Conservation (phyloP, 2,797 vertebrate genomes). For the Glossophaga mutica region DNA sequence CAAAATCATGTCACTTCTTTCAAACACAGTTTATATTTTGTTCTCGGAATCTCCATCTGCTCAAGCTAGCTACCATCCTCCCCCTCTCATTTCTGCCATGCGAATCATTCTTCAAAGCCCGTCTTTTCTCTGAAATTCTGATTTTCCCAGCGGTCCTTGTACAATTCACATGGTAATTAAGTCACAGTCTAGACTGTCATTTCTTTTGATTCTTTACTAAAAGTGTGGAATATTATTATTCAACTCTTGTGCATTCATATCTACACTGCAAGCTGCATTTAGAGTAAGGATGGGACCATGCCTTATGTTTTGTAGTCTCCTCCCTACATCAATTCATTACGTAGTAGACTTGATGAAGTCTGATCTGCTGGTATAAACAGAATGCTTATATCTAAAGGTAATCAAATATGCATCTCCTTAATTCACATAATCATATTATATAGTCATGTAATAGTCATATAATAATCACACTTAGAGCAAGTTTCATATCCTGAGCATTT, state of each 20-base stretch:
- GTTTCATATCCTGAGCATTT: background rate
- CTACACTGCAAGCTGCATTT: background rate
- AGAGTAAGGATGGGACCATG: background rate
- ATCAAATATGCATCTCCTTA: background rate
- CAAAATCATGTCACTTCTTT: background rate
- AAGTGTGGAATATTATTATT: background rate
- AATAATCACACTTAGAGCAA: background rate
- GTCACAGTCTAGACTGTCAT: background rate
- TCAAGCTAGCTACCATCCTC: background rate
- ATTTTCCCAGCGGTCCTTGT: background rate
- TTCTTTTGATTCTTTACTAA: constrained; percentile 14
- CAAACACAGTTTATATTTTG: background rate
- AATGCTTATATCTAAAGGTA: background rate
- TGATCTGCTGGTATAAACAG: background rate
- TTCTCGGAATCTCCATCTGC: background rate
- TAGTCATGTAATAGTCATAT: background rate
- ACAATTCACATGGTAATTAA: background rate
- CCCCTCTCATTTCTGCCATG: background rate
- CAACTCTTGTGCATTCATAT: background rate
- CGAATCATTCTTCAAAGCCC: background rate
- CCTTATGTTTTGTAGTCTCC: background rate
- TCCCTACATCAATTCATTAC: background rate
- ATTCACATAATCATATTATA: background rate
- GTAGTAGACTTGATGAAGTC: background rate
- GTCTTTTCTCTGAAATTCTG: background rate